A percentile compares a stretch with the other conserved stretches of the same genome.
Evolutionary conservation across 1,140 invertebrate genomes (phyloP).

Genomic region (Drosophila pseudoobscura): DNA sequence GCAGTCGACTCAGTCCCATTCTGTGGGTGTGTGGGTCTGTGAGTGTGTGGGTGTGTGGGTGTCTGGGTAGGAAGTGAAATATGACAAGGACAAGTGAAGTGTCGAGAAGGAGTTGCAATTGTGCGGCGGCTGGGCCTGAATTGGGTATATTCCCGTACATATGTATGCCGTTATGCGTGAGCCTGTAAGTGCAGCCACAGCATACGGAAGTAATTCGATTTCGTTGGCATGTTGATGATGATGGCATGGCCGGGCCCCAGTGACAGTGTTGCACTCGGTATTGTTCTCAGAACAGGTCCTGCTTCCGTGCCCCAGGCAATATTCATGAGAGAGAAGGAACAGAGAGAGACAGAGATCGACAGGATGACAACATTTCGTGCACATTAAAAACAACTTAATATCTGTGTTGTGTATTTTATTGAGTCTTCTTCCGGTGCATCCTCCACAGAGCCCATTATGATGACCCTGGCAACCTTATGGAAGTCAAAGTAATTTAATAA

Average conservation of each 20-base stretch:
- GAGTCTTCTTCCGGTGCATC: conserved; percentile 35
- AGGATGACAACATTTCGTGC: conserved; percentile 44
- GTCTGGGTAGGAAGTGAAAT: conserved; percentile 16
- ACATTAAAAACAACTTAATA: conserved; percentile 64
- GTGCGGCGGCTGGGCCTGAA: conserved; percentile 36
- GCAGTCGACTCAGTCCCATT: conserved; percentile 4
- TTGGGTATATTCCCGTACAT: conserved; percentile 23
- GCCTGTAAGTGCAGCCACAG: conserved; percentile 41
- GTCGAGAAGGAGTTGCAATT: conserved; percentile 46
- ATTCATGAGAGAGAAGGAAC: conserved; percentile 27
- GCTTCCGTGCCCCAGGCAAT: conserved; percentile 12
- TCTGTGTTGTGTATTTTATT: conserved; percentile 49
- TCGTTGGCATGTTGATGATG: conserved; percentile 67
- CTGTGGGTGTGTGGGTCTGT: not conserved
- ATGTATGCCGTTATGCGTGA: not conserved
- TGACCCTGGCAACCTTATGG: not conserved
- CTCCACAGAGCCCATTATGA: conserved; percentile 14
- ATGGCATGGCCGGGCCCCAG: conserved; percentile 20
- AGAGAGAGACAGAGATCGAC: conserved; percentile 9
- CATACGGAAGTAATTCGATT: conserved; percentile 80
- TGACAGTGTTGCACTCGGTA: conserved; percentile 53
- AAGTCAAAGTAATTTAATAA: conserved; percentile 62
- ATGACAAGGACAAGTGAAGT: conserved; percentile 58
- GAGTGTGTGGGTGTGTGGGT: conserved; percentile 7
- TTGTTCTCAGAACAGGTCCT: conserved; percentile 23